These are phyloP conservation scores for Drosophila orosa DNA, from an alignment of 1,140 invertebrate species.

Conservation along the genomic window DNA sequence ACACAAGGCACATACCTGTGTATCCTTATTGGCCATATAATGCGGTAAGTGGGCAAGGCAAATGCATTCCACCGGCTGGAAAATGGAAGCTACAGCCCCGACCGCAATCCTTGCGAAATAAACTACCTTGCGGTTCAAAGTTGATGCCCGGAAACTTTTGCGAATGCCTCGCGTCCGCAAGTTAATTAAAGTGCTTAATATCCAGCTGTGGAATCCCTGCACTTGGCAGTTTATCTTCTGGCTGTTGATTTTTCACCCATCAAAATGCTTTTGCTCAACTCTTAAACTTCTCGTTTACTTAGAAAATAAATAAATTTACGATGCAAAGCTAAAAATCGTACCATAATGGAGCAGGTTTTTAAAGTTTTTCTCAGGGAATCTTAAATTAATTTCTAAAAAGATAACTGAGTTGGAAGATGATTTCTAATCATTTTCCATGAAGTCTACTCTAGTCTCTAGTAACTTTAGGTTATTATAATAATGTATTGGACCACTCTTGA, in stretches of 20 bases:
- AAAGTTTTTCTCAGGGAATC: not conserved
- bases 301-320: not conserved
- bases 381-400: not conserved
- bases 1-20: conserved; percentile 49
- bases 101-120: conserved; percentile 72
- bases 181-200: conserved; percentile 82
- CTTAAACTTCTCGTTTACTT: not conserved
- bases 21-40: conserved; percentile 72
- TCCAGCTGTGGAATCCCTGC: conserved; percentile 39
- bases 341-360: not conserved
- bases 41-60: conserved; percentile 54
- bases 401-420: not conserved
- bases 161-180: conserved; percentile 74
- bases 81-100: conserved; percentile 17
- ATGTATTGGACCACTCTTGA: too few relatives aligned
- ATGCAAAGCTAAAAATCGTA: not conserved
- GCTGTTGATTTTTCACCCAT: conserved; percentile 36
- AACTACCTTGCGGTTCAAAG: conserved; percentile 82
- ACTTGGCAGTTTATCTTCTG: conserved; percentile 44
- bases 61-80: conserved; percentile 59
- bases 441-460: not conserved
- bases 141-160: conserved; percentile 75
- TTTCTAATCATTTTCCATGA: not conserved
- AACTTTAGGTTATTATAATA: too few relatives aligned
- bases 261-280: not conserved